phyloP scores from a whole-genome alignment of 2,113 vertebrate genomes.

The Haemorhous mexicanus region DNA sequence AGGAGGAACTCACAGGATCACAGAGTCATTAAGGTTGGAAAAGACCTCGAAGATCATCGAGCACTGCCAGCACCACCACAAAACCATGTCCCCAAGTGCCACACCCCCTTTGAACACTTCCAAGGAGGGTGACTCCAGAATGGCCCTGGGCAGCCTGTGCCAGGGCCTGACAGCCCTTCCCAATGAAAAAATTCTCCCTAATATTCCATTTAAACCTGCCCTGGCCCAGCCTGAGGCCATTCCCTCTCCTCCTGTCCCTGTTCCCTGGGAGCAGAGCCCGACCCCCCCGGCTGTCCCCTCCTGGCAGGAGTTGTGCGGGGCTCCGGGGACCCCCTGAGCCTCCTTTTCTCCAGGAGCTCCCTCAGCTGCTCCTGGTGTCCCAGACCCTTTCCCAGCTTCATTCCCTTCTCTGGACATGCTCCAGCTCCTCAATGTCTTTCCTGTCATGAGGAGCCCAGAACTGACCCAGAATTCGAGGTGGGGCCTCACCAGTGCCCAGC shows the following conservation, averaged over 20 bases:
- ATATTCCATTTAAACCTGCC: fast-evolving
- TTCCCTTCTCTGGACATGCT: not conserved
- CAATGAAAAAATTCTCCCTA: too few species aligned
- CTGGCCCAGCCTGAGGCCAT: fast-evolving
- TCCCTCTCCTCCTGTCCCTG: fast-evolving
- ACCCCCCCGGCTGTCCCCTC: fast-evolving
- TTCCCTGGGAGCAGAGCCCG: not conserved
- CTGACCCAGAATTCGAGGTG: not conserved
- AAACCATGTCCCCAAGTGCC: not conserved
- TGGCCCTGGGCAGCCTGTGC: not conserved
- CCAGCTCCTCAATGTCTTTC: not conserved
- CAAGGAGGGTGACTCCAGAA: not conserved
- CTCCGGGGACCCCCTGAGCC: not conserved
- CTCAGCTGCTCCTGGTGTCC: not conserved
- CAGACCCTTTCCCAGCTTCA: not conserved
- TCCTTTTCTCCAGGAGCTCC: not conserved
- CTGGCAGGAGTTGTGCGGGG: not conserved
- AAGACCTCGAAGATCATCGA: not conserved
- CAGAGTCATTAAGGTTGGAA: not conserved
- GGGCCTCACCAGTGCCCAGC: not conserved
- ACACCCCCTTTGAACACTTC: not conserved
- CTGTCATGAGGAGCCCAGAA: not conserved
- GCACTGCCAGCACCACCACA: not conserved
- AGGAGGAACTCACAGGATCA: not conserved
- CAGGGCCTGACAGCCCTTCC: not conserved